Evolutionary conservation across 2,797 vertebrate species (phyloP).

Genomic region (Nasua narica): DNA sequence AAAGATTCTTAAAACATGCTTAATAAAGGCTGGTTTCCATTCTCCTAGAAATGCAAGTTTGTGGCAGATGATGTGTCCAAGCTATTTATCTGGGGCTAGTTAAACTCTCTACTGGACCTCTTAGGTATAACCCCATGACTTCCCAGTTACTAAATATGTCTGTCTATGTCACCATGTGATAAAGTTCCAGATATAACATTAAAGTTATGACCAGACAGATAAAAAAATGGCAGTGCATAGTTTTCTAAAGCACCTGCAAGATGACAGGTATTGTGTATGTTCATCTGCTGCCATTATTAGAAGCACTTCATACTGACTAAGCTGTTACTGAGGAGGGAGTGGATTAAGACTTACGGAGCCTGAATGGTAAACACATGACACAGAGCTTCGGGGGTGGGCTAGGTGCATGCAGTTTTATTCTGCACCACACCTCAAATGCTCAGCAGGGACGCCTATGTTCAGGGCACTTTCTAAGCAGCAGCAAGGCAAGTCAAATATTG

Average conservation of each 20-base stretch:
- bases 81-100: neutral
- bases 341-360: neutral
- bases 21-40: neutral
- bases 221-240: neutral
- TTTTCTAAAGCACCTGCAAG: neutral
- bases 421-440: slow-evolving; percentile 45
- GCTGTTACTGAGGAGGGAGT: slow-evolving; percentile 16
- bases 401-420: neutral
- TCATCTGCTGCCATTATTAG: slow-evolving; percentile 29
- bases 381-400: neutral
- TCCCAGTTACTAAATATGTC: neutral
- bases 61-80: neutral
- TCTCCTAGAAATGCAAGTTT: neutral
- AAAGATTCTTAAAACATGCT: neutral
- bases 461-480: neutral
- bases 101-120: neutral
- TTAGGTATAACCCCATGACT: neutral
- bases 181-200: neutral
- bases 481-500: neutral
- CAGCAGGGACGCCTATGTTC: neutral
- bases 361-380: neutral
- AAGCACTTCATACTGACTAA: slow-evolving; percentile 24
- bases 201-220: neutral
- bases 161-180: neutral
- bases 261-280: neutral